A percentile compares a stretch with the other conserved stretches of the same genome.
Conservation (phyloP, 1,140 invertebrate genomes). For the Bacillus rossius region DNA sequence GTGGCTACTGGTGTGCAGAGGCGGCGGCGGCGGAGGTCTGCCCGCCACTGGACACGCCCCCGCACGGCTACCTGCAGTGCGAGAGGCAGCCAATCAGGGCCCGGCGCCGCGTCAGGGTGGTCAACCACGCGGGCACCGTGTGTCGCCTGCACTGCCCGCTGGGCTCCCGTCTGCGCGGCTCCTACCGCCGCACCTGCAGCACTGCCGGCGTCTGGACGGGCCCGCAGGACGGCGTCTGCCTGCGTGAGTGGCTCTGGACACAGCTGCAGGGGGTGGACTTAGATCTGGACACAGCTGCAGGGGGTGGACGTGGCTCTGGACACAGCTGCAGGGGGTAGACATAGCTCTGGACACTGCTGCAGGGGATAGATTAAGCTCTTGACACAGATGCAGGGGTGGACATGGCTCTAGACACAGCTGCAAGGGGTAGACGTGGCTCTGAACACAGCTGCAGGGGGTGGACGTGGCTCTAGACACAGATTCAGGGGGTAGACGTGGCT, state of each 20-base stretch:
- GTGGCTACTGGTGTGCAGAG: slow-evolving; percentile 3
- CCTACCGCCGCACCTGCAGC: slow-evolving; percentile 42
- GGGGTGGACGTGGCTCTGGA: no score
- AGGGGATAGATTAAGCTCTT: no score
- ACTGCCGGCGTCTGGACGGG: slow-evolving; percentile 42
- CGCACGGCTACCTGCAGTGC: slow-evolving; percentile 41
- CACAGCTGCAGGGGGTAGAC: no score
- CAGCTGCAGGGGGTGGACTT: no score
- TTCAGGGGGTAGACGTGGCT: no score
- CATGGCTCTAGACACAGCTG: no score
- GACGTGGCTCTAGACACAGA: no score
- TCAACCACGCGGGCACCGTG: slow-evolving; percentile 42
- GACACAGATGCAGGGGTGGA: no score
- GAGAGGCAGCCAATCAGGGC: slow-evolving; percentile 24
- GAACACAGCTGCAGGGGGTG: no score
- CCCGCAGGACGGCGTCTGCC: slow-evolving; percentile 41
- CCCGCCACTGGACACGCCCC: slow-evolving; percentile 36
- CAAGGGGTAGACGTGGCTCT: no score
- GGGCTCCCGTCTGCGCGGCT: slow-evolving; percentile 41
- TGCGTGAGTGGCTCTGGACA: slow-evolving; percentile 45
- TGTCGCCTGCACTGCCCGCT: slow-evolving; percentile 43
- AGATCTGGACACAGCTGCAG: no score
- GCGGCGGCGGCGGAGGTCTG: slow-evolving; percentile 21
- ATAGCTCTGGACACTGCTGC: no score
- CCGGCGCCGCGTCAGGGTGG: slow-evolving; percentile 22